Evolutionary conservation across 2,888 invertebrate genomes (phyloP), one percentile per base, ranked within the genome.

Genomic region (Clunio marinus): DNA sequence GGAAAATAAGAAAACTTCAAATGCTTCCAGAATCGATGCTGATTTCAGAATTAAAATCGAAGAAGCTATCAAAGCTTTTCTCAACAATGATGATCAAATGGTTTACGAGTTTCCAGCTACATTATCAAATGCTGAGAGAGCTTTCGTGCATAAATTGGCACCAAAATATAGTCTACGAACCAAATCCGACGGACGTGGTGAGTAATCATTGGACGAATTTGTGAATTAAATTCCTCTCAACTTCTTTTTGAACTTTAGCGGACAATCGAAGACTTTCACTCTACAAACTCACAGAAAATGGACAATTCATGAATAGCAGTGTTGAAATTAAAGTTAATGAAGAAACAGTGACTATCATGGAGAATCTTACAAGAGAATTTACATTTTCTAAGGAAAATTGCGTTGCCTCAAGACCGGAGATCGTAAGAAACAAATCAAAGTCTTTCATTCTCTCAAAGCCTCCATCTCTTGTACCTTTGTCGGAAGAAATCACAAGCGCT

Each of bases 101-200:
- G 81, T 81, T 70, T 74, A 77, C 51, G 78, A 83, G 73, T 89
- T 90, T 76, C 88, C 91, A 2, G 84, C 88, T 2, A 88, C 88
- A 51, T 80, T 92, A 70, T 88, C 87, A 10, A 86, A 88, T 8
- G 84, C 85, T 71, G 90, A 93, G 77, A 82, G 93, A 72, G 89
- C 88, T 10, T 92, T 89, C 75, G 84, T 93, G 70, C 93, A 93
- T 76, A 82, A 85, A 71, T 82, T 87, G 27, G 88, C 88, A 46
- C 82, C 81, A 58, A 81, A 83, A 71, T 77, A 87, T 71, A 89
- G 90, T 4, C 78, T 93, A 28, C 87, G 88, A 74, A 90, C 91
- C 1, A 90, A 88, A 79, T 93, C 91, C 73, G 83, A 87, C 80
- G 93, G 93, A 82, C 90, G 84, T 80, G 84, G 89, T 89, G 77